Percentiles rank a stretch among this genome's conserved stretches.
Evolutionary conservation across 2,888 invertebrate species (phyloP).

Genomic region (Caenorhabditis sp.): DNA sequence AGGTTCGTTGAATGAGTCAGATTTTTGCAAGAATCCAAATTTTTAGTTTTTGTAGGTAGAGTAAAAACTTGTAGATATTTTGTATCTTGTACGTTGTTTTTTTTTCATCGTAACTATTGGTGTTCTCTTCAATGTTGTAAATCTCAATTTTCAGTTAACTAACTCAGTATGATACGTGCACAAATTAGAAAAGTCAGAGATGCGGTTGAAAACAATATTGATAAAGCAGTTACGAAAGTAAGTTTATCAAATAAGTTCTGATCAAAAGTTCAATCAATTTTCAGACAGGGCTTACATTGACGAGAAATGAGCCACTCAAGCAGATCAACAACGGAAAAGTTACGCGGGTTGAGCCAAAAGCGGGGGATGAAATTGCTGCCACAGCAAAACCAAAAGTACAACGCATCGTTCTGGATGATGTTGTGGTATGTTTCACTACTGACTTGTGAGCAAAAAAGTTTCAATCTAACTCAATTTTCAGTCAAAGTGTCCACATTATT

Average conservation of each 20-base stretch:
- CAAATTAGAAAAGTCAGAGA: not conserved
- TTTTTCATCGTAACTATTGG: too few relatives aligned
- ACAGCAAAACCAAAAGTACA: not conserved
- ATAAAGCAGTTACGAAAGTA: not conserved
- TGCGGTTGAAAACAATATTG: not conserved
- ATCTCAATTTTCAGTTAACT: not conserved
- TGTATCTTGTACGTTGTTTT: too few relatives aligned
- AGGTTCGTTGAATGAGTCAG: not conserved
- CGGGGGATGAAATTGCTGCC: not conserved
- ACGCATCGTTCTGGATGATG: not conserved
- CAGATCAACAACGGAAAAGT: not conserved
- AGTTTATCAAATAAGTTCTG: too few relatives aligned
- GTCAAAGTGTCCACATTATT: conserved; percentile 78
- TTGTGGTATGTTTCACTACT: not conserved
- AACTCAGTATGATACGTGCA: not conserved
- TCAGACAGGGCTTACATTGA: not conserved
- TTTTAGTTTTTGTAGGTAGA: too few relatives aligned
- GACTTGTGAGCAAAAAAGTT: not conserved
- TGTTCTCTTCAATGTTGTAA: too few relatives aligned
- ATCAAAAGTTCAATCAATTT: too few relatives aligned
- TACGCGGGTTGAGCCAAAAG: not conserved
- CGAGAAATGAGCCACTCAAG: not conserved
- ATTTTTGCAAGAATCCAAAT: too few relatives aligned
- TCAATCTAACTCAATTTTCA: conserved; percentile 5
- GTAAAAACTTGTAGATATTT: too few relatives aligned